These are phyloP conservation scores for Isichthys henryi DNA, from an alignment of 2,113 vertebrate genomes.

Conservation along the genomic window DNA sequence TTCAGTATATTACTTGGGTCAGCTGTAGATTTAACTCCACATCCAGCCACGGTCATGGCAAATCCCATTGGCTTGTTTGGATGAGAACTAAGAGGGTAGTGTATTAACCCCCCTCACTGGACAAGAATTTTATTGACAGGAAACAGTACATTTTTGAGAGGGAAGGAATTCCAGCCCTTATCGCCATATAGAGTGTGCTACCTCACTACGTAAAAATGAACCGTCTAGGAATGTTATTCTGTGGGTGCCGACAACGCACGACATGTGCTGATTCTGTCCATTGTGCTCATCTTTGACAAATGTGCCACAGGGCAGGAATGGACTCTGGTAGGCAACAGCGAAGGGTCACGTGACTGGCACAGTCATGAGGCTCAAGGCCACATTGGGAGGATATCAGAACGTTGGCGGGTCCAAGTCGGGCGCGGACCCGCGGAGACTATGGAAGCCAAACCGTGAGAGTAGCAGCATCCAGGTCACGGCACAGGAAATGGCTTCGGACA, in stretches of 20 bases:
- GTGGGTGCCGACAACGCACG: conserved; percentile 30
- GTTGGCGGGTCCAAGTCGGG: not conserved
- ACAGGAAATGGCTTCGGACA: not conserved
- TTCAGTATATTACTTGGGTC: not conserved
- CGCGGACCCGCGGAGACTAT: too few relatives aligned
- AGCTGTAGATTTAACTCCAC: not conserved
- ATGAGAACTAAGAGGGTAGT: not conserved
- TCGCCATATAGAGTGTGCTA: conserved; percentile 37
- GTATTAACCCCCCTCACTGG: conserved; percentile 5
- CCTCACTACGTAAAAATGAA: conserved; percentile 34
- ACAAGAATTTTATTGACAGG: conserved; percentile 1
- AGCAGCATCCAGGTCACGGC: not conserved
- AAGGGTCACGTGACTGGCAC: not conserved
- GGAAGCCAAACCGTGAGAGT: not conserved
- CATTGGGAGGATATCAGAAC: not conserved
- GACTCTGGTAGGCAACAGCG: not conserved
- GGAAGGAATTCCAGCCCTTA: conserved; percentile 43
- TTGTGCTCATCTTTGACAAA: conserved; percentile 39
- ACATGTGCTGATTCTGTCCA: conserved; percentile 50
- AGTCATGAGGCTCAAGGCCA: not conserved
- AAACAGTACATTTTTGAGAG: conserved; percentile 19
- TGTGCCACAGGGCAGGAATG: not conserved
- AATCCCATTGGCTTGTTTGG: not conserved
- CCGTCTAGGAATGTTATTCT: conserved; percentile 57
- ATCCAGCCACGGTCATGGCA: not conserved